Conservation (phyloP, 2,113 vertebrate species). For the Otus sunia region DNA sequence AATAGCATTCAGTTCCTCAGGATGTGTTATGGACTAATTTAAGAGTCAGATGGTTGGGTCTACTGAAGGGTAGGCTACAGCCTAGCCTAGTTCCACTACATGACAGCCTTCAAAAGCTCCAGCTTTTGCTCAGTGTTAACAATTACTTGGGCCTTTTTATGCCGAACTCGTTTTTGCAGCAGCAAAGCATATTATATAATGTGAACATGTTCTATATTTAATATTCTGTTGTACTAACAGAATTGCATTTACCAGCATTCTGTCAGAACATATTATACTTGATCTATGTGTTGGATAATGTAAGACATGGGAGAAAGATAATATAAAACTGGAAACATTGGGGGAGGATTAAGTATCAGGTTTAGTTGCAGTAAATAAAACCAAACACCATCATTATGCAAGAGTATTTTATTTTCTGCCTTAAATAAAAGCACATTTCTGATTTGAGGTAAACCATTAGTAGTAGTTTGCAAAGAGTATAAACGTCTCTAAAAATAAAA, state of each 20-base stretch:
- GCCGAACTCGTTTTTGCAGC: neutral
- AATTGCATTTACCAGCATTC: neutral
- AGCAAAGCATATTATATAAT: neutral
- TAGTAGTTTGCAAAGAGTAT: conserved; percentile 63
- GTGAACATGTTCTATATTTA: neutral
- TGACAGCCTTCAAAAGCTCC: neutral
- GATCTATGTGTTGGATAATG: neutral
- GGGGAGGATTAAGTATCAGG: neutral
- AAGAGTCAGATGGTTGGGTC: neutral
- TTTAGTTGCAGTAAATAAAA: neutral
- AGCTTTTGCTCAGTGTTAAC: neutral
- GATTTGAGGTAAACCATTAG: conserved; percentile 73
- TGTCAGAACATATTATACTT: neutral
- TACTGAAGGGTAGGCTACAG: neutral
- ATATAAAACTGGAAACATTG: neutral
- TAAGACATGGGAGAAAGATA: neutral
- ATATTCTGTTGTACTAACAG: neutral
- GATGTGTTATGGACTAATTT: rapidly evolving
- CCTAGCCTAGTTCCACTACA: neutral
- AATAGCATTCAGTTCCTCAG: neutral
- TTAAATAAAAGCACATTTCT: conserved; percentile 58
- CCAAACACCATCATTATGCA: neutral
- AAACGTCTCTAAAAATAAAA: conserved; percentile 52
- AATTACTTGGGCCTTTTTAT: neutral
- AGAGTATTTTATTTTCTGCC: conserved; percentile 73